Evolutionary conservation across 30 jellyfish, hydroid and myxozoan species (phyloP).

Genomic region (Hydractinia echinata): DNA sequence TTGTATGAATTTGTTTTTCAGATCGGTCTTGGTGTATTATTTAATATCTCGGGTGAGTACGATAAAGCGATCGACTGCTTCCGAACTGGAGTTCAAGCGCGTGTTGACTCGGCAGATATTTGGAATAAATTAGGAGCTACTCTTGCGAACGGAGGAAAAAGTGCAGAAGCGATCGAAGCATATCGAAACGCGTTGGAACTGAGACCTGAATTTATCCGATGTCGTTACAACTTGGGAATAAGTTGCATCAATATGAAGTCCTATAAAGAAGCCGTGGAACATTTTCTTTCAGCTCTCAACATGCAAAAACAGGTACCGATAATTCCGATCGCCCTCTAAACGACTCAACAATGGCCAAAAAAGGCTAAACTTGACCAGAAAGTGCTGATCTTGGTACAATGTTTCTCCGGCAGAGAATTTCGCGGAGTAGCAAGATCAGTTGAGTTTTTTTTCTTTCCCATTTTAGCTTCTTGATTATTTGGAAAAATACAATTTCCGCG

Average conservation of each 20-base stretch:
- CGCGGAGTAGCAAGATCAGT: too few species aligned
- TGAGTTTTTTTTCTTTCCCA: too few species aligned
- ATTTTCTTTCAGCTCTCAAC: slow-evolving; percentile 76
- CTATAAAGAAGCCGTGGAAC: slow-evolving; percentile 73
- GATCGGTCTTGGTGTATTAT: slow-evolving; percentile 93
- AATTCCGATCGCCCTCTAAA: neutral
- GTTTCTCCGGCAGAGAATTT: too few species aligned
- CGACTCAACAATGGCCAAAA: neutral
- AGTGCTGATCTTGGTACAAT: too few species aligned
- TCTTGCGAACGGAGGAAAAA: slow-evolving; percentile 87
- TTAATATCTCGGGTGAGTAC: slow-evolving; percentile 74
- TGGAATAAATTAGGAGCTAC: slow-evolving; percentile 97
- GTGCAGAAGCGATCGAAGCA: slow-evolving; percentile 90
- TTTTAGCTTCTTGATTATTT: too few species aligned
- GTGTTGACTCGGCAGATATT: slow-evolving; percentile 62
- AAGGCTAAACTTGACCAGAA: neutral
- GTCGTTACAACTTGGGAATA: slow-evolving; percentile 87
- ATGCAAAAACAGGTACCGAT: slow-evolving; percentile 75
- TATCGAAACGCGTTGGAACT: slow-evolving; percentile 72
- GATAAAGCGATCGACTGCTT: slow-evolving; percentile 92
- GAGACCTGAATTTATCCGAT: slow-evolving; percentile 87
- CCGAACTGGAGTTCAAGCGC: slow-evolving; percentile 75
- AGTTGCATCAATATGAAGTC: slow-evolving; percentile 83
- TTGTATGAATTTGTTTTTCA: neutral
- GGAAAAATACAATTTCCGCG: too few species aligned